Conservation (phyloP, 1,140 invertebrate species). For the Littorina saxatilis region DNA sequence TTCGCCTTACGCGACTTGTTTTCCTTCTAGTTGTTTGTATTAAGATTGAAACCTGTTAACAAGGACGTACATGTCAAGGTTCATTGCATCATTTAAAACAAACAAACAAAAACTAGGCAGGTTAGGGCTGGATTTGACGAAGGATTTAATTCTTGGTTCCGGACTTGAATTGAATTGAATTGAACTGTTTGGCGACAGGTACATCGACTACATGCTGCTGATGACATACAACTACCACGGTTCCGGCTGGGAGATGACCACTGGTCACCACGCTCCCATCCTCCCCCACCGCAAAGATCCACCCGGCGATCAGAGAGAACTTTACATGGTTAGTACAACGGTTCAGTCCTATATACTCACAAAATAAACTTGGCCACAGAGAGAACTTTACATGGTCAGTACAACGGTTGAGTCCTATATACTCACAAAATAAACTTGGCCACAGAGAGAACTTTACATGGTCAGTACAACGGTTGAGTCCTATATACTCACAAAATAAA, state of each 20-base stretch:
- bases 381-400: conserved; percentile 57
- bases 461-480: conserved; percentile 39
- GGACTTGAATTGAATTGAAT: too few relatives aligned
- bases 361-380: not conserved
- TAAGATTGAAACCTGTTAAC: too few relatives aligned
- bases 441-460: conserved; percentile 52
- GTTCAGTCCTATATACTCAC: not conserved
- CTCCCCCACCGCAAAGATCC: conserved; percentile 60
- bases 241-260: conserved; percentile 93
- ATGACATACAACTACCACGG: conserved; percentile 94
- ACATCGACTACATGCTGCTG: conserved; percentile 96
- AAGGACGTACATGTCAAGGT: too few relatives aligned
- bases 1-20: too few relatives aligned
- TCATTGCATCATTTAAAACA: too few relatives aligned
- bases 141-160: too few relatives aligned
- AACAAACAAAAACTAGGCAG: too few relatives aligned
- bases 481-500: not conserved
- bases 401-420: not conserved
- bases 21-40: too few relatives aligned
- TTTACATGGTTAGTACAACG: conserved; percentile 54
- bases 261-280: conserved; percentile 77
- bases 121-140: too few relatives aligned
- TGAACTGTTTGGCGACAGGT: conserved; percentile 79
- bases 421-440: not conserved
- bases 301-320: conserved; percentile 56